Evolutionary conservation across 2,888 invertebrate genomes (phyloP).

Genomic region (Bugulina stolonifera): DNA sequence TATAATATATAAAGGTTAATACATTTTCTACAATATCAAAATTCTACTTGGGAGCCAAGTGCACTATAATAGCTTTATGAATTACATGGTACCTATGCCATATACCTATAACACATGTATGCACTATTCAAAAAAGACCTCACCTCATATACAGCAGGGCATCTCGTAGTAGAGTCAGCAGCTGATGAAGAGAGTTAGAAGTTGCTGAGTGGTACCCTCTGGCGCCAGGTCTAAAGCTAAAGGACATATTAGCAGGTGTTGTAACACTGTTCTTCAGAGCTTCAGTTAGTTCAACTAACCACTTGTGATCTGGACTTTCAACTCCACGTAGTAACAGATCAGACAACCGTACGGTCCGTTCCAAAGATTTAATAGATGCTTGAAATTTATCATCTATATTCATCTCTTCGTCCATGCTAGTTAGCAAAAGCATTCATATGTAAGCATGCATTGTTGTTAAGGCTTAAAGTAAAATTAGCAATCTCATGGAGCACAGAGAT

Average conservation of each 20-base stretch:
- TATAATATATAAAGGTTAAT: no score
- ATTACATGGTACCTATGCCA: no score
- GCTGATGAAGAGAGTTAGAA: not conserved
- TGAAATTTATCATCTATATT: not conserved
- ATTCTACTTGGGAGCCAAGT: no score
- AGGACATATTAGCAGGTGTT: not conserved
- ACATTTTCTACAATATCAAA: no score
- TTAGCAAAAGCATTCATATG: no score
- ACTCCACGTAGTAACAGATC: not conserved
- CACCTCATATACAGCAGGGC: constrained; percentile 6
- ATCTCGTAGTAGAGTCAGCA: constrained; percentile 7
- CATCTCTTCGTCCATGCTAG: no score
- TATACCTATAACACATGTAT: no score
- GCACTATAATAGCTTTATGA: no score
- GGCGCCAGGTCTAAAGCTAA: not conserved
- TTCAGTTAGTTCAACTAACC: not conserved
- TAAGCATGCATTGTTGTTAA: no score
- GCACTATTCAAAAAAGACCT: no score
- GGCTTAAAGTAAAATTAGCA: no score
- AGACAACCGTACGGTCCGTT: not conserved
- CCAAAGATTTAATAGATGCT: not conserved
- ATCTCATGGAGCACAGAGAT: no score
- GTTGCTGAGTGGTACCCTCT: constrained; percentile 2
- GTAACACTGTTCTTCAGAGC: not conserved
- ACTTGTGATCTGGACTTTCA: not conserved